Conservation (phyloP, 2,113 vertebrate species). For the Motacilla tschutschensis region DNA sequence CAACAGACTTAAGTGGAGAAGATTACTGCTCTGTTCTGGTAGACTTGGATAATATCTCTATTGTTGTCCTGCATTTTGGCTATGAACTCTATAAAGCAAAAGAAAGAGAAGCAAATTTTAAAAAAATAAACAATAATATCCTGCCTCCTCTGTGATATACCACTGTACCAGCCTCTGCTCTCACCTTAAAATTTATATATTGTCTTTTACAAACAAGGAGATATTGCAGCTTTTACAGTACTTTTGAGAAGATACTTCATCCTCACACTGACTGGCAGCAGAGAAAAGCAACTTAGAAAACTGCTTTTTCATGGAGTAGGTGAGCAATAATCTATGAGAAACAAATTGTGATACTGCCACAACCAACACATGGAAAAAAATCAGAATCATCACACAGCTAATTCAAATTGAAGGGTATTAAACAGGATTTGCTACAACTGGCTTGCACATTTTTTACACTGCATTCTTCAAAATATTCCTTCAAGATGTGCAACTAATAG, state of each 20-base stretch:
- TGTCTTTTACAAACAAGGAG: not conserved
- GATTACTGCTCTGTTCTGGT: not conserved
- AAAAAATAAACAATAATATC: not conserved
- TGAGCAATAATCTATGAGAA: not conserved
- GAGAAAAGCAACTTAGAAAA: not conserved
- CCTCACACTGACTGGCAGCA: not conserved
- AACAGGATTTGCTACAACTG: constrained; percentile 31
- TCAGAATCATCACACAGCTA: not conserved
- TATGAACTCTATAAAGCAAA: not conserved
- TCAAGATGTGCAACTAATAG: not conserved
- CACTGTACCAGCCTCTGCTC: not conserved
- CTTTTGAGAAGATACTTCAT: not conserved
- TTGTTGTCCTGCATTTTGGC: not conserved
- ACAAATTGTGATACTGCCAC: not conserved
- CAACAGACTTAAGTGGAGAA: not conserved
- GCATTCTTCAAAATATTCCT: constrained; percentile 24
- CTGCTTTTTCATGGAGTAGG: not conserved
- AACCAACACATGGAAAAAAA: not conserved
- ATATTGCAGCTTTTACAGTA: not conserved
- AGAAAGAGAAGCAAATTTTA: not conserved
- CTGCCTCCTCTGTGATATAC: not conserved
- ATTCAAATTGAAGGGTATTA: constrained; percentile 35
- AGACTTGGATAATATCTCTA: constrained; percentile 3
- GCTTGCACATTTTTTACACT: constrained; percentile 28
- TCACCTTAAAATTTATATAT: not conserved